Evolutionary conservation across 2,113 vertebrate species (phyloP).

Genomic region (Bolborhynchus lineola): DNA sequence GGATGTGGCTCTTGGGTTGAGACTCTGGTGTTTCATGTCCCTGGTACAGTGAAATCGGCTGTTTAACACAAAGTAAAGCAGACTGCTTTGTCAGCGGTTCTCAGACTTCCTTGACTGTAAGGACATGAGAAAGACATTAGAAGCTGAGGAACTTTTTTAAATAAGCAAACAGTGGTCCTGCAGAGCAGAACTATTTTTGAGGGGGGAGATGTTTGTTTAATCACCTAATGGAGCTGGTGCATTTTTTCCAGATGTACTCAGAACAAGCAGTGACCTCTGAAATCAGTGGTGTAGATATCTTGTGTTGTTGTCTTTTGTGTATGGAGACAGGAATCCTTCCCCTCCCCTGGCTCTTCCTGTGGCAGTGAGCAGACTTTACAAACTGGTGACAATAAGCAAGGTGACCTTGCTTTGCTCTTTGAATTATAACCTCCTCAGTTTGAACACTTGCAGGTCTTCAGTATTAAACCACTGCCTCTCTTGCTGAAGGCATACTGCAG

Average conservation of each 20-base stretch:
- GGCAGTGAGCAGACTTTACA: background rate
- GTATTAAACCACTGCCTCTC: background rate
- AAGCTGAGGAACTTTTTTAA: slow-evolving; percentile 17
- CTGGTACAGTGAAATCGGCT: background rate
- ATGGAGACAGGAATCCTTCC: background rate
- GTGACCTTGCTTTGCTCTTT: slow-evolving; percentile 26
- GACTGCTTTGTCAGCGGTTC: background rate
- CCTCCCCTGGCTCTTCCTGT: background rate
- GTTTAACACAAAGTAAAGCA: background rate
- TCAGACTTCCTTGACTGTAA: background rate
- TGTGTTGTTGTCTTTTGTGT: background rate
- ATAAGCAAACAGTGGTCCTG: background rate
- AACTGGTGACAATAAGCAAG: background rate
- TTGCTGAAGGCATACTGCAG: background rate
- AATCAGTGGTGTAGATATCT: background rate
- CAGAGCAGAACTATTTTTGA: slow-evolving; percentile 28
- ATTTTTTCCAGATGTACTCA: background rate
- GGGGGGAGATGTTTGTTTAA: slow-evolving; percentile 9
- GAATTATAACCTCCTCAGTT: background rate
- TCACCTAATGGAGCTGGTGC: background rate
- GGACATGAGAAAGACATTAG: slow-evolving; percentile 16
- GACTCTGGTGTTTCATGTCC: background rate
- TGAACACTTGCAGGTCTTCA: background rate
- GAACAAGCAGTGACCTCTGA: background rate
- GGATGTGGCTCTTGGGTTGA: background rate